Evolutionary conservation across 1,140 invertebrate genomes (phyloP), one percentile per base, ranked within the genome.

Genomic region (Euborellia annulipes): DNA sequence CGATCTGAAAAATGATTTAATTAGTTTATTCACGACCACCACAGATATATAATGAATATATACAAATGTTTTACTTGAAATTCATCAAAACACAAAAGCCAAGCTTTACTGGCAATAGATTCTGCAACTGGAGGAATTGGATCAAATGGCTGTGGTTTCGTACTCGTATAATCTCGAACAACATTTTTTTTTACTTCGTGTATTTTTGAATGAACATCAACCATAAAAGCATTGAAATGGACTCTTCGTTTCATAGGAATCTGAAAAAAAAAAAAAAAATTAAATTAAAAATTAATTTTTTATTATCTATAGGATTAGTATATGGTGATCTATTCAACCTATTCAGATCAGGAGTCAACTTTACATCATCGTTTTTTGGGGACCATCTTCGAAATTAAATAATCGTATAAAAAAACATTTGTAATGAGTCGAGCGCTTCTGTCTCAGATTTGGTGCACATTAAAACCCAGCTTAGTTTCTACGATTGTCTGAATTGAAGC

Each of bases 181-280:
- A 80, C 70, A n/a, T 54, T 62, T 48, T 82, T 76, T 62, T 90
- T 90, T 0, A 84, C 71, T 38, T 79, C 71, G 58, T 90, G 86
- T 50, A 90, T 87, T 56, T 75, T 72, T 37, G 77, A 71, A 65
- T 99, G 95, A 16, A 99, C 88, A 62, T 93, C 83, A 32, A 91
- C 69, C 95, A 99, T 99, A 58, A 99, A 99, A 38, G 84, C 79
- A 63, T 98, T 85, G 62, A 98, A 98, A 68, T 98, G 95, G 7
- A 96, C 83, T 48, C 93, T 69, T 52, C 74, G 67, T 60, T 94
- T 95, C 38, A 66, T 65, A 36, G 73, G 56, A 6, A 76, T 73
- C 71, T 71, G 47, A 9, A 55, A 49, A 16, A 48, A 44, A 43
- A 43, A 43, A n/a, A n/a, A n/a, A n/a, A n/a, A n/a, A n/a, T n/a